Evolutionary conservation across 2,888 invertebrate genomes (phyloP).

Genomic region (Pristionchus mayeri): DNA sequence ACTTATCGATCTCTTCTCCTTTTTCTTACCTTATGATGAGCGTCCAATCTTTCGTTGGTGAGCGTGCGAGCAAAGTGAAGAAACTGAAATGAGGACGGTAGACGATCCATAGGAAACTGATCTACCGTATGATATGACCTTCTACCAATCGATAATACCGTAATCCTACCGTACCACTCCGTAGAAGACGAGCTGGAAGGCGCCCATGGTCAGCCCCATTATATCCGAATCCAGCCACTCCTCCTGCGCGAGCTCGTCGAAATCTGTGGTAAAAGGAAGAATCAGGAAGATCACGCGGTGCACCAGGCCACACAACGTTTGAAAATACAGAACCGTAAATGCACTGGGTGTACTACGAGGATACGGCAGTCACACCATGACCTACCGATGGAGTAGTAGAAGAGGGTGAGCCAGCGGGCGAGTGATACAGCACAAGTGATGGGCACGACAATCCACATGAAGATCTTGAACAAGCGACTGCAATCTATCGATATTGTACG

Average conservation of each 20-base stretch:
- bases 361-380: background rate
- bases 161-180: constrained; percentile 18
- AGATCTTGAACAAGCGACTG: constrained; percentile 49
- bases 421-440: constrained; percentile 59
- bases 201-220: constrained; percentile 61
- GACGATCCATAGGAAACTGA: background rate
- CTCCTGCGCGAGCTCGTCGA: constrained; percentile 67
- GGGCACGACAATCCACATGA: constrained; percentile 61
- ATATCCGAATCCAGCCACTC: constrained; percentile 68
- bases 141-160: background rate
- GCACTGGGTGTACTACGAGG: background rate
- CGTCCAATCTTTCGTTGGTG: constrained; percentile 68
- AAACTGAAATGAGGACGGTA: constrained; percentile 61
- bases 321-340: background rate
- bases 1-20: too few species aligned
- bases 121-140: background rate
- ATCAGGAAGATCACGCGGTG: background rate
- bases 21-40: constrained; percentile 70
- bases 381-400: constrained; percentile 72
- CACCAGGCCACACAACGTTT: background rate
- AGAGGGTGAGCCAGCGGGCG: constrained; percentile 71
- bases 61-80: constrained; percentile 64
- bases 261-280: constrained; percentile 55
- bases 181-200: constrained; percentile 66
- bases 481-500: background rate